A percentile compares a stretch with the other conserved stretches of the same genome.
Conservation (phyloP, 2,797 vertebrate genomes). For the Aeoliscus strigatus region DNA sequence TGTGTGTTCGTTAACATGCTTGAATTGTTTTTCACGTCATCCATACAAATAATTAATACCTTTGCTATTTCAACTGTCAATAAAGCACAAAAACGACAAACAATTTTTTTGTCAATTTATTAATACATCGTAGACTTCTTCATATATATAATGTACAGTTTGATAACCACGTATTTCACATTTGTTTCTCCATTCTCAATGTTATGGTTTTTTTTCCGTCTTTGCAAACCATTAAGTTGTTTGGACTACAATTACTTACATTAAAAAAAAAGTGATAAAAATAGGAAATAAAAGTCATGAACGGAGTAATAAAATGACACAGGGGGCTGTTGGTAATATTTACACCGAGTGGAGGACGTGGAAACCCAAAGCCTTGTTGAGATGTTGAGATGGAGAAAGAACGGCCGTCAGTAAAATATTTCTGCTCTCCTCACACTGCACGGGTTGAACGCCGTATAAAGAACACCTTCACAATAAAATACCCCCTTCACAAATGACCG, state of each 20-base stretch:
- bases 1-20: slow-evolving; percentile 7
- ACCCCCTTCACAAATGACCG: slow-evolving; percentile 16
- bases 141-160: slow-evolving; percentile 82
- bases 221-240: slow-evolving; percentile 69
- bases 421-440: slow-evolving; percentile 4
- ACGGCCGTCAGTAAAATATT: slow-evolving; percentile 23
- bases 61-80: slow-evolving; percentile 9
- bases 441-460: slow-evolving; percentile 14
- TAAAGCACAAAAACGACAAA: not conserved
- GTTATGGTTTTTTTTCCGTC: slow-evolving; percentile 54
- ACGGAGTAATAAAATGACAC: slow-evolving; percentile 59
- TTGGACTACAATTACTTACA: slow-evolving; percentile 82
- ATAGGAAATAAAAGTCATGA: slow-evolving; percentile 65
- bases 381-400: too few species aligned
- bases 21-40: slow-evolving; percentile 2
- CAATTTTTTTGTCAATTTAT: slow-evolving; percentile 74
- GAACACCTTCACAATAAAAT: slow-evolving; percentile 22
- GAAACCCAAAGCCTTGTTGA: slow-evolving; percentile 24
- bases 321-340: slow-evolving; percentile 66
- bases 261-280: slow-evolving; percentile 74
- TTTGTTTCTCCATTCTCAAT: slow-evolving; percentile 70
- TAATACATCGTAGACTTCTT: slow-evolving; percentile 77
- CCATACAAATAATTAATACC: slow-evolving; percentile 35
- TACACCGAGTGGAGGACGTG: slow-evolving; percentile 60
- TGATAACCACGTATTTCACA: slow-evolving; percentile 77